Base-by-base conservation (phyloP, 2,113 vertebrate species). In the Bostrychus sinensis region DNA sequence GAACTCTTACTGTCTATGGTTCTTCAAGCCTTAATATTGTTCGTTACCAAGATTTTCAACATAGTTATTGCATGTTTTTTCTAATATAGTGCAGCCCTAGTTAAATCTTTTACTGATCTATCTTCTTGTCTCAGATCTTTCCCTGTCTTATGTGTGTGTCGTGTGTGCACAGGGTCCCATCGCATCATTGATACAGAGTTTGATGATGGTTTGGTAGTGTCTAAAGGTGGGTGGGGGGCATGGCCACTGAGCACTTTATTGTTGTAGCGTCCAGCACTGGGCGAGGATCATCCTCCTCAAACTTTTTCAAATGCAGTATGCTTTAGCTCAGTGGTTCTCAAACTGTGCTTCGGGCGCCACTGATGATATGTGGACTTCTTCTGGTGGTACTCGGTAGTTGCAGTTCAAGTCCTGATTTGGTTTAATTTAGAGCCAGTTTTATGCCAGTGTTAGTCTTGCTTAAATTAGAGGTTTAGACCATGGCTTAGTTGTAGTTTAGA, bases 111-210 rank as follows among this genome's bases (percentile, higher is more conserved):
- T 73, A 22, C 57, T 82, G 32, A 75, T 69, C 56, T 66, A 39
- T 70, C 62, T 62, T 58, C 59, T 28, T 80, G 51, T 67, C 34
- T 77, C 69, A 64, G 45, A 55, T 83, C 56, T 80, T 60, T 63
- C 64, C 67, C 50, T 75, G 38, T 79, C 70, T 41, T 66, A 50
- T 78, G 17, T 80, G 57, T 77, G 48, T 75, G 28, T 64, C 30
- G 69, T 72, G 73, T 55, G 76, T 76, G 66, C 91, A 73, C 95
- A 98, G 97, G 96, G 93, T 98, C 97, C 88, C 96, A 96, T 87
- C 95, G 96, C 92, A 95, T 98, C 96, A 95, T 93, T 95, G 96
- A 98, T 89, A 94, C 95, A 94, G 97, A 98, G 94, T 95, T 96
- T 94, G 96, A 98, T 95, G 96, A 97, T 95, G 96, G 93, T 93